Percentiles rank a stretch among this genome's conserved stretches.
phyloP scores from a whole-genome alignment of 64 coral and sea anemone genomes.

The Montipora cactus region DNA sequence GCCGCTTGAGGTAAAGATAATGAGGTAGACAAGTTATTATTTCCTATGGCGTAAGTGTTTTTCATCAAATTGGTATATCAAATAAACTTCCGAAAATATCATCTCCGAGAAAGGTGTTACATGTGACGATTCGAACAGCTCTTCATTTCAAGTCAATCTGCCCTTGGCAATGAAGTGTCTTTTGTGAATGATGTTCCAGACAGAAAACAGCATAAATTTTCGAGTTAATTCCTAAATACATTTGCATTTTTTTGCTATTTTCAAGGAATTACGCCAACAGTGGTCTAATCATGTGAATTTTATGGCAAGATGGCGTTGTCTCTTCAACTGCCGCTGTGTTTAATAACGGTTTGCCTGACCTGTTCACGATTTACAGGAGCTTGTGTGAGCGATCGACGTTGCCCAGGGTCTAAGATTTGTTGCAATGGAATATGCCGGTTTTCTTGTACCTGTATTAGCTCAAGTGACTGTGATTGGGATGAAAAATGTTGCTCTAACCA shows the following conservation, averaged over 20 bases:
- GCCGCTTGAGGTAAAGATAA: not conserved
- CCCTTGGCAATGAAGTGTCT: not conserved
- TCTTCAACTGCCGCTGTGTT: not conserved
- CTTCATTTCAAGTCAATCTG: not conserved
- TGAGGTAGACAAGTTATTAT: not conserved
- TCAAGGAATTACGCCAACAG: not conserved
- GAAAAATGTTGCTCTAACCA: constrained; percentile 33
- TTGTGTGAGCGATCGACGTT: not conserved
- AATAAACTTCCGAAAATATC: not conserved
- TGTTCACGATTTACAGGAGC: not conserved
- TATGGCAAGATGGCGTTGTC: not conserved
- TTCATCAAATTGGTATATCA: not conserved
- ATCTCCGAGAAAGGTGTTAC: not conserved
- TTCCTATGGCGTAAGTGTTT: not conserved
- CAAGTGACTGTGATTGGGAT: constrained; percentile 44
- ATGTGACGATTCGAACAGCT: too few relatives aligned
- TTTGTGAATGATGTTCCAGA: not conserved
- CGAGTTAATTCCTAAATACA: not conserved
- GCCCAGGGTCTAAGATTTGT: constrained; percentile 10
- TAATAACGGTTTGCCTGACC: not conserved
- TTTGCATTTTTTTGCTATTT: not conserved
- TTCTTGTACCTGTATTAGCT: constrained; percentile 25
- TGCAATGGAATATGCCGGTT: constrained; percentile 38
- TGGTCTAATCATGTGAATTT: not conserved
- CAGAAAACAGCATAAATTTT: not conserved